These are phyloP conservation scores for Chaetodon trifasciatus DNA, from an alignment of 2,797 vertebrate genomes.

Conservation along the genomic window DNA sequence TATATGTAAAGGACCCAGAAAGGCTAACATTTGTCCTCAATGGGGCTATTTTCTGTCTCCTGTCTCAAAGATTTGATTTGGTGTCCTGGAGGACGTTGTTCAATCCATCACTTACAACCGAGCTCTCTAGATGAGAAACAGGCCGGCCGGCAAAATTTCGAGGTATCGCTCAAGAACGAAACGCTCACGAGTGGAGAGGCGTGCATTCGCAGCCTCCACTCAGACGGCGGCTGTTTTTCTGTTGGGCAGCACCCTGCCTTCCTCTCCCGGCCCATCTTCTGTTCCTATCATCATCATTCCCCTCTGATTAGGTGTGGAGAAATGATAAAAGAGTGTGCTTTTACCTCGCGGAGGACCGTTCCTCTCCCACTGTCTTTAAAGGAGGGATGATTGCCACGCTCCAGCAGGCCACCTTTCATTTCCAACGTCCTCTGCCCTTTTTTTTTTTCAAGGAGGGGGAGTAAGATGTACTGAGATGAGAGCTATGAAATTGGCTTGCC, in stretches of 20 bases:
- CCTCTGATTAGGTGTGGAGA: constrained; percentile 47
- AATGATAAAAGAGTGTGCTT: constrained; percentile 40
- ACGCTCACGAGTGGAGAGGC: neutral
- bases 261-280: neutral
- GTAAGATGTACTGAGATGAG: constrained; percentile 10
- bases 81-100: constrained; percentile 8
- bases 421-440: constrained; percentile 5
- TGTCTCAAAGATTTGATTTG: constrained; percentile 17
- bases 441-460: neutral
- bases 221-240: constrained; percentile 30
- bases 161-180: constrained; percentile 8
- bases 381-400: constrained; percentile 29
- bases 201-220: constrained; percentile 8
- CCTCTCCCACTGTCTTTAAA: constrained; percentile 24
- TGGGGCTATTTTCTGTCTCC: neutral
- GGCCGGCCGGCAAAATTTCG: neutral
- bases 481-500: neutral
- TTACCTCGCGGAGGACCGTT: constrained; percentile 17
- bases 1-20: constrained; percentile 23
- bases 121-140: constrained; percentile 27
- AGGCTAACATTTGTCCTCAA: neutral
- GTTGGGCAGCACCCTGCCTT: neutral
- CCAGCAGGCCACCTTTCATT: constrained; percentile 24
- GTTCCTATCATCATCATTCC: constrained; percentile 39
- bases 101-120: neutral